Evolutionary conservation across 2,888 invertebrate species (phyloP), one percentile per base, ranked within the genome.

Genomic region (Timandra comae): DNA sequence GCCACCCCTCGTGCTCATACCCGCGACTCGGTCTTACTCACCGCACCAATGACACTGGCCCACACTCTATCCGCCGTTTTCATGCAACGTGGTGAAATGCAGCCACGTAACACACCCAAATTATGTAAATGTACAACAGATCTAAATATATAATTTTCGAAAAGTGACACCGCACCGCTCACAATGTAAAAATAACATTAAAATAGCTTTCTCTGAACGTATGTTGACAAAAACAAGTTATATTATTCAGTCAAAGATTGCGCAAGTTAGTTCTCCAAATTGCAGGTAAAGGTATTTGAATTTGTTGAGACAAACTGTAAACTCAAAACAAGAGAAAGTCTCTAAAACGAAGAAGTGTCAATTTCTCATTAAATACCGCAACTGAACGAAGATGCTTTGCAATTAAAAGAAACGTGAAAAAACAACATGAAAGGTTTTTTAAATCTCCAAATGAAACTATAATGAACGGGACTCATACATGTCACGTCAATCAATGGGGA

Each of bases 181-280:
- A 63, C 60, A 63, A 54, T 24, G 11, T 24, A 59, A 53, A 65
- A 52, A 54, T 53, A 58, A 55, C 57, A 44, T 59, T 43, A 55
- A 61, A 56, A 41, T 55, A 46, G 68, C 80, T 81, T 79, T 82
- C 80, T 75, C 79, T 68, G 63, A 47, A 53, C 63, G 57, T 55
- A 70, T 61, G 58, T 66, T 41, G 56, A 44, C 52, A 56, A 60
- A 65, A 75, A 69, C 75, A 60, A 63, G 76, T 74, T 75, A 65
- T 53, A 52, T 53, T 58, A 59, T 68, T 63, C 55, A 46, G 59
- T 62, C 29, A 56, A 49, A 47, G 64, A 63, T 80, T 80, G 67
- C 66, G 68, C 63, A 84, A 81, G 56, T 60, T 65, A 56, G 72
- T 70, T 71, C 71, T 75, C 73, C 73, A 70, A 75, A 68, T 66